These are phyloP conservation scores for Dufourea novaeangliae DNA, from an alignment of 1,140 invertebrate genomes.

Conservation along the genomic window DNA sequence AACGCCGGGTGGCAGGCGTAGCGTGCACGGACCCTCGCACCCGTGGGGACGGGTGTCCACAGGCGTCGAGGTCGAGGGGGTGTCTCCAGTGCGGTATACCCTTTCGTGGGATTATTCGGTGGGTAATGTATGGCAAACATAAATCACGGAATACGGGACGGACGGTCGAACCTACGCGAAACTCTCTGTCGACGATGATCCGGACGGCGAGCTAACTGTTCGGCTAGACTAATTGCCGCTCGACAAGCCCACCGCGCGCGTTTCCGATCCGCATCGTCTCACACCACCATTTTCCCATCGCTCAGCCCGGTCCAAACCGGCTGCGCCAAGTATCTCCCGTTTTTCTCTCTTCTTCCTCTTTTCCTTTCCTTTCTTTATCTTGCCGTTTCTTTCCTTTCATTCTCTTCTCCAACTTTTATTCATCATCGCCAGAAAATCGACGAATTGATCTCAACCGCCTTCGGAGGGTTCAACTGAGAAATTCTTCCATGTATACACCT, in stretches of 20 bases:
- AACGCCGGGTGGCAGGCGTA: constrained; percentile 45
- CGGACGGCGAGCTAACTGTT: constrained; percentile 56
- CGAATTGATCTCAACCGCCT: not conserved
- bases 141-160: constrained; percentile 76
- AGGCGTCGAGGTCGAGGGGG: constrained; percentile 55
- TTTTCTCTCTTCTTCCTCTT: not conserved
- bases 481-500: too few species aligned
- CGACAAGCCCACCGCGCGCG: constrained; percentile 52
- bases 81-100: constrained; percentile 59
- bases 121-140: constrained; percentile 81
- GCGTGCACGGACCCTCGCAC: constrained; percentile 37
- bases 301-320: not conserved
- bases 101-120: constrained; percentile 80
- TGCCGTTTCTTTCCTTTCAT: not conserved
- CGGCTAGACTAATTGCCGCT: constrained; percentile 73
- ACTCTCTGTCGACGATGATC: constrained; percentile 74
- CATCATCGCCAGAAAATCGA: not conserved
- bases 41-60: constrained; percentile 37
- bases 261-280: not conserved
- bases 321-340: not conserved
- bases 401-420: not conserved
- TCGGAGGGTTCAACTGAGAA: too few species aligned
- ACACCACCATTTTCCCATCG: not conserved
- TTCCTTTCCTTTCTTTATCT: not conserved
- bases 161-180: constrained; percentile 71